A percentile compares a stretch with the other conserved stretches of the same genome.
Conservation (phyloP, 2,888 invertebrate species). For the Gryllus longicercus region DNA sequence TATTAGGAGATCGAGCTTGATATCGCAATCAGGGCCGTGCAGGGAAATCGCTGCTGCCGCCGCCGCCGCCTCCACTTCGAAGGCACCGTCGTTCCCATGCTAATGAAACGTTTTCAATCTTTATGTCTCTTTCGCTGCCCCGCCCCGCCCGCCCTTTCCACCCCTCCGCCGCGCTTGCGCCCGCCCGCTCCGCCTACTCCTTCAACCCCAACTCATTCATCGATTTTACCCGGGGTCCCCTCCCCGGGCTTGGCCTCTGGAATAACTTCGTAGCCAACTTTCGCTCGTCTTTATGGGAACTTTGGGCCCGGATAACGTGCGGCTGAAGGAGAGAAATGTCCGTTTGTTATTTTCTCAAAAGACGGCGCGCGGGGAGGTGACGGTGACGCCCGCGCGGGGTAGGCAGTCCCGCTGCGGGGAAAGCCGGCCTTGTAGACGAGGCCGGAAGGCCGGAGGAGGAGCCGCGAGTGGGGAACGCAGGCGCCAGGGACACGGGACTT, state of each 20-base stretch:
- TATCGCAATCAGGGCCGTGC: neutral
- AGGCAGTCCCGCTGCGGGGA: too few species aligned
- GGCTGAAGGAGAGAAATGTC: neutral
- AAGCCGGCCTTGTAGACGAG: neutral
- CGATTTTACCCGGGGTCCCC: neutral
- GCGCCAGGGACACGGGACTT: too few species aligned
- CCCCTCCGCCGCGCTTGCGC: neutral
- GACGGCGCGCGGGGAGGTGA: neutral
- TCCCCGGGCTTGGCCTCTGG: neutral
- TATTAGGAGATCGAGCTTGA: slow-evolving; percentile 9
- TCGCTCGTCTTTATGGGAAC: slow-evolving; percentile 8
- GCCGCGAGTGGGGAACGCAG: too few species aligned
- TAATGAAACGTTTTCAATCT: slow-evolving; percentile 17
- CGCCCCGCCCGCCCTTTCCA: neutral
- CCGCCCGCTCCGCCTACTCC: neutral
- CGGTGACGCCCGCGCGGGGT: too few species aligned
- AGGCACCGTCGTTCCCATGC: neutral
- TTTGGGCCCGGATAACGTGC: neutral
- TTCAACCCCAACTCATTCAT: neutral
- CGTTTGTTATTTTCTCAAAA: slow-evolving; percentile 10
- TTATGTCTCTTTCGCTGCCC: neutral
- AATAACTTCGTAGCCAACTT: slow-evolving; percentile 17
- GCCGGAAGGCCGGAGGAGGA: neutral
- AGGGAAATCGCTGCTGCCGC: neutral
- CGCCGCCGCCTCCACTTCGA: neutral